phyloP scores from a whole-genome alignment of 2,888 invertebrate genomes.

The Itoplectis maculator region DNA sequence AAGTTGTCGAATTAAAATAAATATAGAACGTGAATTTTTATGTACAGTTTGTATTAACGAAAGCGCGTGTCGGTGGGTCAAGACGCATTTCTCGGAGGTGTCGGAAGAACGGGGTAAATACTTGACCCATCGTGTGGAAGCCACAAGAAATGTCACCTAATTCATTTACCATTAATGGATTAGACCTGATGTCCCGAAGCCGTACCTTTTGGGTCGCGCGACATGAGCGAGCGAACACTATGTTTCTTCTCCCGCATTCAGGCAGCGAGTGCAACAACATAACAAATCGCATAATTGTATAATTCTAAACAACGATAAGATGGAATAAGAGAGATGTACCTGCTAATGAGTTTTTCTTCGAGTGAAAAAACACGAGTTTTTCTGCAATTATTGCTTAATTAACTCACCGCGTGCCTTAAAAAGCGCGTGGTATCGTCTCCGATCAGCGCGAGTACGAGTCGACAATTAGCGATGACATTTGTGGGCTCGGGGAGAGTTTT shows the following conservation, averaged over 20 bases:
- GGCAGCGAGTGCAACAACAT: neutral
- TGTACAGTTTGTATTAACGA: neutral
- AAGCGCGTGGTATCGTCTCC: conserved; percentile 28
- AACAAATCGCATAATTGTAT: neutral
- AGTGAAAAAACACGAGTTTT: conserved; percentile 27
- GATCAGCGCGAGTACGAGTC: conserved; percentile 42
- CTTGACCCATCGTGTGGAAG: conserved; percentile 63
- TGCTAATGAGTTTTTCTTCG: conserved; percentile 40
- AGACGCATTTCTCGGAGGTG: conserved; percentile 2
- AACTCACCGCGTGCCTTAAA: conserved; percentile 47
- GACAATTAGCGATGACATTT: conserved; percentile 58
- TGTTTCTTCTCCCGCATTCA: conserved; percentile 11
- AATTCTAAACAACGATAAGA: neutral
- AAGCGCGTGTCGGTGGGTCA: neutral
- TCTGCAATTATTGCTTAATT: conserved; percentile 55
- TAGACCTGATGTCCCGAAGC: conserved; percentile 62
- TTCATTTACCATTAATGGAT: conserved; percentile 68
- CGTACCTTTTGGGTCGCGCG: conserved; percentile 39
- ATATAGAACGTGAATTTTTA: neutral
- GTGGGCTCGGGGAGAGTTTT: conserved; percentile 9
- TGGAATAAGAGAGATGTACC: neutral
- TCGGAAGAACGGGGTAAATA: conserved; percentile 38
- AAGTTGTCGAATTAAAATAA: no score
- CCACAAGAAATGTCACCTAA: conserved; percentile 64
- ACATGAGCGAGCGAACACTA: conserved; percentile 9